Evolutionary conservation across 2,113 vertebrate species (phyloP).

Genomic region (Platichthys flesus): DNA sequence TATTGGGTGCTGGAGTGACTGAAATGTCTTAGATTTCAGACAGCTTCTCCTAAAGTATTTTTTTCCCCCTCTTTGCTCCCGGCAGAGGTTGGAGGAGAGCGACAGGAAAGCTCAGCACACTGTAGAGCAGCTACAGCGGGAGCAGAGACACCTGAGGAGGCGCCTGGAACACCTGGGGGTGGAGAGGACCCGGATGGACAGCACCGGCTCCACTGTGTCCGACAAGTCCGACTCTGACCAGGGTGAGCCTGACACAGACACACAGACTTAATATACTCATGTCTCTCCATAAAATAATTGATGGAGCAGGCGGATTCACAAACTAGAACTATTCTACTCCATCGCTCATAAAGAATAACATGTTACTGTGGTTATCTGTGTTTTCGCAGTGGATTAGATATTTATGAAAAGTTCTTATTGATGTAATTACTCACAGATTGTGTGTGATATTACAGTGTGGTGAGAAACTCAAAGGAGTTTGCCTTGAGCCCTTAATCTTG

Average conservation of each 20-base stretch:
- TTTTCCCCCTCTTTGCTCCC: neutral
- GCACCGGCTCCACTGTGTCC: slow-evolving; percentile 86
- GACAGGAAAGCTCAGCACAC: slow-evolving; percentile 91
- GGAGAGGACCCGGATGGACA: slow-evolving; percentile 91
- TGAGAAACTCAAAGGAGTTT: neutral
- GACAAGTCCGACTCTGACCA: slow-evolving; percentile 92
- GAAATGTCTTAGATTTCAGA: neutral
- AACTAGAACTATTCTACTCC: neutral
- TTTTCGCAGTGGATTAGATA: neutral
- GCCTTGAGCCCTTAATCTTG: neutral
- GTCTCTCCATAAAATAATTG: too few species aligned
- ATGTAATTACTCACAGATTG: neutral
- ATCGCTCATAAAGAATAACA: neutral
- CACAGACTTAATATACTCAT: neutral
- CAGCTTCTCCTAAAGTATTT: neutral
- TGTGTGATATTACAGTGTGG: neutral
- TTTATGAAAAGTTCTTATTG: neutral
- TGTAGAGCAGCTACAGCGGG: slow-evolving; percentile 92
- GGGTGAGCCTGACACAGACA: slow-evolving; percentile 77
- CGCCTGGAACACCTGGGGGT: slow-evolving; percentile 94
- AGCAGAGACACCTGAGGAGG: slow-evolving; percentile 91
- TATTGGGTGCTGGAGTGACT: neutral
- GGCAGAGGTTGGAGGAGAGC: slow-evolving; percentile 92
- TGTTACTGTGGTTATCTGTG: neutral
- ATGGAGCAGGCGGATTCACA: neutral